Base-by-base conservation (phyloP, 2,113 vertebrate genomes). In the Oryzias javanicus region DNA sequence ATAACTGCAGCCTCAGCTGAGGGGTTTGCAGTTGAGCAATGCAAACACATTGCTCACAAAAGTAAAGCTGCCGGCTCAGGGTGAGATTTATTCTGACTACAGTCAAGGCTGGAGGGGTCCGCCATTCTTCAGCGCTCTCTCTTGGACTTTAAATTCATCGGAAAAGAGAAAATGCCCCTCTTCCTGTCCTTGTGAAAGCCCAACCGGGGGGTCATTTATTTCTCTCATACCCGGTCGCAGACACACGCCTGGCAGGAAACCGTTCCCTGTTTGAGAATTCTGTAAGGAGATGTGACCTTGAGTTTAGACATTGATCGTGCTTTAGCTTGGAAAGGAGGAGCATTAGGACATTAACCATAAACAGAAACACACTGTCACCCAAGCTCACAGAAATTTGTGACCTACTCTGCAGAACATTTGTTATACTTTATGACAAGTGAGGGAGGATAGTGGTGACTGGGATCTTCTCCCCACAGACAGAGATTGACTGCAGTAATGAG, bases 61-160 rank as follows among this genome's bases (percentile, higher is more conserved):
- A 55, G 49, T 70, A 74, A 68, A 75, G 70, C 60, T 74, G n/a
- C 8, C 55, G 59, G 66, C 74, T 78, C 64, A 57, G 47, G 44
- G 51, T 7, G 66, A 76, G 79, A 88, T 88, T 89, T 66, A 87
- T 77, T 57, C 62, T 0, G 6, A 66, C 68, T 72, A 60, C 58
- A 60, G 62, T 74, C 59, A 74, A 71, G 74, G 79, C 72, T 67
- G 58, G 55, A 48, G 57, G 58, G 53, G 44, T 52, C 55, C 8
- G 20, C 73, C 67, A 79, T 78, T 73, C 72, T 45, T 80, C 47
- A 67, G 51, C 58, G 64, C 71, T 64, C 58, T 70, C 68, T 57
- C 20, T 55, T 61, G 58, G 79, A 79, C 59, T 67, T 61, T 59
- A 61, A 63, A 79, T 63, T 69, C 59, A 74, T 78, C 76, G 66